phyloP scores from a whole-genome alignment of 2,113 vertebrate species.

The Agapornis roseicollis region DNA sequence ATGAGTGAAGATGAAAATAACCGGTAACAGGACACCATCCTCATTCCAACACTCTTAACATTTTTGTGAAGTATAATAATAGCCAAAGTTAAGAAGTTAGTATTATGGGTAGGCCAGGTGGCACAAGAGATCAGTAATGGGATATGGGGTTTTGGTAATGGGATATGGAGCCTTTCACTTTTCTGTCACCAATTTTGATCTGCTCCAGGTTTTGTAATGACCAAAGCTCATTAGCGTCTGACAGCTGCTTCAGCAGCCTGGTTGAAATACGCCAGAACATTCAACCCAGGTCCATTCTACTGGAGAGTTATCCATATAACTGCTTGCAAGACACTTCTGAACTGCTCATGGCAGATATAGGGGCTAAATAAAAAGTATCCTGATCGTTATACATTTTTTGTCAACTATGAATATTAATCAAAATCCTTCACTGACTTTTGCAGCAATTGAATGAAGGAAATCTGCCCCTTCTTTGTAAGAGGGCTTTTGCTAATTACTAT shows the following conservation, averaged over 20 bases:
- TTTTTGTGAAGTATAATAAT: constrained; percentile 66
- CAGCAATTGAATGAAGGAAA: not conserved
- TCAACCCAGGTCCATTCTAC: not conserved
- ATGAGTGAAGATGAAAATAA: constrained; percentile 64
- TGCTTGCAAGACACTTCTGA: not conserved
- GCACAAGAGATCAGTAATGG: constrained; percentile 52
- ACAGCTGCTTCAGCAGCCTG: constrained; percentile 53
- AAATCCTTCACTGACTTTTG: not conserved
- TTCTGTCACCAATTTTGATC: constrained; percentile 61
- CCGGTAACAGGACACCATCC: constrained; percentile 46
- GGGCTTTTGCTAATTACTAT: not conserved
- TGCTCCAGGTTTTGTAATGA: constrained; percentile 50
- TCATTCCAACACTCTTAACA: constrained; percentile 57
- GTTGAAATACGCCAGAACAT: not conserved
- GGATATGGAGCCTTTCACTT: constrained; percentile 61
- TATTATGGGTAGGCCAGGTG: constrained; percentile 59
- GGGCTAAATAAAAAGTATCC: not conserved
- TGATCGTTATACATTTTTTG: not conserved
- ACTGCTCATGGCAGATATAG: not conserved
- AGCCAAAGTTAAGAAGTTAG: constrained; percentile 53
- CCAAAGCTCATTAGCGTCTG: constrained; percentile 57
- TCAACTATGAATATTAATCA: not conserved
- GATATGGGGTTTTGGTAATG: constrained; percentile 58
- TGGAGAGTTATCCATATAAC: not conserved
- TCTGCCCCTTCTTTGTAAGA: not conserved